phyloP scores from a whole-genome alignment of 1,140 invertebrate genomes.

The Drosophila triauraria region DNA sequence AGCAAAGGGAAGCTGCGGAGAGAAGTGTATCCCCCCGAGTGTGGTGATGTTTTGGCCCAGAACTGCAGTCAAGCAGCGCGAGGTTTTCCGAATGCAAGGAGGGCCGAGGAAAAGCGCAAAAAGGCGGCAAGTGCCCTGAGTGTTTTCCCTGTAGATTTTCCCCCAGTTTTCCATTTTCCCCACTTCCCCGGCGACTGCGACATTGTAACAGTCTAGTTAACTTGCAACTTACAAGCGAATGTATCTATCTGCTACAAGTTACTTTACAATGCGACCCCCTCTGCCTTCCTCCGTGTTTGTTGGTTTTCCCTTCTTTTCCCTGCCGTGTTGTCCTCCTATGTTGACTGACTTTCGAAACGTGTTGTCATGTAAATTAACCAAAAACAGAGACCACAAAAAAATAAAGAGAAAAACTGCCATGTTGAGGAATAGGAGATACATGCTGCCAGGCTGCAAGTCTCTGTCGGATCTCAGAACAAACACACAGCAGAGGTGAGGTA shows the following conservation, averaged over 20 bases:
- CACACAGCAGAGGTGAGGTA: slow-evolving; percentile 14
- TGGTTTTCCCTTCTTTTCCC: slow-evolving; percentile 18
- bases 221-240: slow-evolving; percentile 72
- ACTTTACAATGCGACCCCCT: slow-evolving; percentile 46
- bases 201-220: slow-evolving; percentile 81
- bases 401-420: slow-evolving; percentile 38
- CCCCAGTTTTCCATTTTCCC: not conserved
- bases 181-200: slow-evolving; percentile 22
- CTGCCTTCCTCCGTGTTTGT: slow-evolving; percentile 21
- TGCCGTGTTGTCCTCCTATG: slow-evolving; percentile 24
- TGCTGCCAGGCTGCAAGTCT: slow-evolving; percentile 35
- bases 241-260: slow-evolving; percentile 74
- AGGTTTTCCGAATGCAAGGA: not conserved
- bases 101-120: slow-evolving; percentile 45
- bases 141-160: slow-evolving; percentile 2
- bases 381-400: slow-evolving; percentile 48
- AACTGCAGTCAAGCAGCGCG: slow-evolving; percentile 68
- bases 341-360: slow-evolving; percentile 81
- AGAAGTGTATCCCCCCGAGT: slow-evolving; percentile 35
- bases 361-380: slow-evolving; percentile 82
- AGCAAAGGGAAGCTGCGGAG: slow-evolving; percentile 12
- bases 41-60: slow-evolving; percentile 70
- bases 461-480: slow-evolving; percentile 59
- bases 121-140: slow-evolving; percentile 62
- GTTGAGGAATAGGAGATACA: slow-evolving; percentile 45